Evolutionary conservation across 2,797 vertebrate species (phyloP), one percentile per base, ranked within the genome.

Genomic region (Potorous gilbertii): DNA sequence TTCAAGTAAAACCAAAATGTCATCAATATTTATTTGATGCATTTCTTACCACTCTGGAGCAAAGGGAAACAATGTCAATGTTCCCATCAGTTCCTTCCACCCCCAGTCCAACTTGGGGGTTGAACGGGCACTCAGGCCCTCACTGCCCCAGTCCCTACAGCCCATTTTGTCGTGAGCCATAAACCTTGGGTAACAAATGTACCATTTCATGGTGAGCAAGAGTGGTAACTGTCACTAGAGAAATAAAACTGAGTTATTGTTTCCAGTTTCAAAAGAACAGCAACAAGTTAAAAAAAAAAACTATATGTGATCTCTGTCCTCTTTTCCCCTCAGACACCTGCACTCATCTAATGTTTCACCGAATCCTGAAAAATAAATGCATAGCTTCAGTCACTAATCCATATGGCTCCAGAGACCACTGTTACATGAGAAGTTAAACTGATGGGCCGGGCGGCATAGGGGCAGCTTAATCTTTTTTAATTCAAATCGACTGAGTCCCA

Each of bases 371-470:
- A 99, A 99, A 99, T 99, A 99, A 99, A 99, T 99, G 99, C 98
- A 98, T 99, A 98, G 99, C 99, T 99, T 99, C 99, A 99, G 99
- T 99, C 99, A 99, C 99, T 99, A 99, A 99, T 99, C 99, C 99
- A 99, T 98, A 99, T 98, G 99, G 99, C 99, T 99, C 99, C 99
- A 99, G 99, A 99, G 99, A 99, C 99, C 99, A 98, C 99, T 98
- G 99, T 99, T 99, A 99, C 99, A 99, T 99, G 99, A 99, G 99
- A 99, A 99, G 99, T 98, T 99, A 97, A 98, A 98, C 98, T 99
- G 99, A 99, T 98, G 99, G 99, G 99, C 99, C 99, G 99, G 99
- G 99, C 99, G 99, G 99, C 98, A 98, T 98, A 98, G 99, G 99
- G 98, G 98, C 98, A 98, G 99, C 99, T 99, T 99, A 99, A 99